These are phyloP conservation scores for Dendronephthya gigantea DNA, from an alignment of 64 coral and sea anemone species.

Conservation along the genomic window DNA sequence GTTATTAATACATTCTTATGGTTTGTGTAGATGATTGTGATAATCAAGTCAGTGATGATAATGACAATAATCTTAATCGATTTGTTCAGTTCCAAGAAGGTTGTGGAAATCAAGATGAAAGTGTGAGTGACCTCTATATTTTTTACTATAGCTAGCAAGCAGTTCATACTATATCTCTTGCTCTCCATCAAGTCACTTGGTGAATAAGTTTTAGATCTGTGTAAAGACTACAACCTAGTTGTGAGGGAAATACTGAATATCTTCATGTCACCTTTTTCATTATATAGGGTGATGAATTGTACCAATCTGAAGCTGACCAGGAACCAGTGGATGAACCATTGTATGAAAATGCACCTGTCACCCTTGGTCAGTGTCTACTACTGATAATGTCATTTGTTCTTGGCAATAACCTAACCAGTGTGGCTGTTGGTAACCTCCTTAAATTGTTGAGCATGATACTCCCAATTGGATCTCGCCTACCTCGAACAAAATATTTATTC, in stretches of 20 bases:
- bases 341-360: not conserved
- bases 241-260: not conserved
- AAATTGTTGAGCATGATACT: constrained; percentile 12
- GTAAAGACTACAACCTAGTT: no score
- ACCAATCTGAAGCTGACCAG: not conserved
- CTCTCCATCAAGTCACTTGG: no score
- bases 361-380: constrained; percentile 6
- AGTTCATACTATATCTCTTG: no score
- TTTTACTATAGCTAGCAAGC: no score
- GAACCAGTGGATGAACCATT: not conserved
- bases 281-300: not conserved
- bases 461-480: not conserved
- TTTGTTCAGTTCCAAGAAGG: no score
- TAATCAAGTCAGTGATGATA: no score
- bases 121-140: no score
- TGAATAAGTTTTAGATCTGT: no score
- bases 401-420: not conserved
- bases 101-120: no score
- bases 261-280: not conserved
- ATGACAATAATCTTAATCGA: no score
- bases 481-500: constrained; percentile 9
- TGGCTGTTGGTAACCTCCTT: not conserved
- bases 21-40: no score
- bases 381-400: not conserved
- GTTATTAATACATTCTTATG: no score